Percentiles rank a stretch among this genome's conserved stretches.
These are phyloP conservation scores for Trichomalopsis sarcophagae DNA, from an alignment of 1,140 invertebrate species.

Conservation along the genomic window DNA sequence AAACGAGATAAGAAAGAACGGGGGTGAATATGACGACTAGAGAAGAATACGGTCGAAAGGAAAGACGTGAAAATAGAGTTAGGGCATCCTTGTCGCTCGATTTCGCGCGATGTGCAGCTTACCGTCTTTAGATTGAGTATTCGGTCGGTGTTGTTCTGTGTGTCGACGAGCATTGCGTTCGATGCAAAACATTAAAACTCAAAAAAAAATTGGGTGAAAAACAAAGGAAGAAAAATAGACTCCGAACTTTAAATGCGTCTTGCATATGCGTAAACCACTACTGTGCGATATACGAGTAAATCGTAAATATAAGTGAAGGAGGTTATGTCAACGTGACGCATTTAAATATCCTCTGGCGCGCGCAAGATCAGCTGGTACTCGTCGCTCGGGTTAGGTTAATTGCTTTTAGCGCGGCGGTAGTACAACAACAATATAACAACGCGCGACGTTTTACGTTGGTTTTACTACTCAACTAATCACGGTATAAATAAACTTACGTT, in stretches of 20 bases:
- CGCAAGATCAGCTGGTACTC: constrained; percentile 27
- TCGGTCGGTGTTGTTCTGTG: constrained; percentile 39
- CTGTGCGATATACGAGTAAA: not conserved
- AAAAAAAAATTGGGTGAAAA: constrained; percentile 4
- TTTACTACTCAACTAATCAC: too few species aligned
- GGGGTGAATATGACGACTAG: not conserved
- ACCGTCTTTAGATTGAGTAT: constrained; percentile 49
- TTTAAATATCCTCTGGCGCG: constrained; percentile 46
- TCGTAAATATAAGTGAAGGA: constrained; percentile 1
- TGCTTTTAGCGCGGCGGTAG: too few species aligned
- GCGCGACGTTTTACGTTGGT: too few species aligned
- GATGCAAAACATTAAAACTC: constrained; percentile 37
- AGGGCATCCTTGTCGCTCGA: not conserved
- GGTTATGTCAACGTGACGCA: constrained; percentile 46
- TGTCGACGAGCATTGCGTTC: constrained; percentile 39
- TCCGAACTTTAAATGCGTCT: not conserved
- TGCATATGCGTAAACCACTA: not conserved
- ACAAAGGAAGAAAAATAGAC: constrained; percentile 13
- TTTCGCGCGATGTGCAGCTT: not conserved
- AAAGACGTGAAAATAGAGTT: not conserved
- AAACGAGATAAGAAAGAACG: not conserved
- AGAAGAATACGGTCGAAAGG: not conserved
- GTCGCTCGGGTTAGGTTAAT: not conserved
- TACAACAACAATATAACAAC: too few species aligned
- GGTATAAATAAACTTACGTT: too few species aligned